A percentile compares a stretch with the other conserved stretches of the same genome.
These are phyloP conservation scores for Pseudopleuronectes americanus DNA, from an alignment of 2,797 vertebrate genomes.

Conservation along the genomic window DNA sequence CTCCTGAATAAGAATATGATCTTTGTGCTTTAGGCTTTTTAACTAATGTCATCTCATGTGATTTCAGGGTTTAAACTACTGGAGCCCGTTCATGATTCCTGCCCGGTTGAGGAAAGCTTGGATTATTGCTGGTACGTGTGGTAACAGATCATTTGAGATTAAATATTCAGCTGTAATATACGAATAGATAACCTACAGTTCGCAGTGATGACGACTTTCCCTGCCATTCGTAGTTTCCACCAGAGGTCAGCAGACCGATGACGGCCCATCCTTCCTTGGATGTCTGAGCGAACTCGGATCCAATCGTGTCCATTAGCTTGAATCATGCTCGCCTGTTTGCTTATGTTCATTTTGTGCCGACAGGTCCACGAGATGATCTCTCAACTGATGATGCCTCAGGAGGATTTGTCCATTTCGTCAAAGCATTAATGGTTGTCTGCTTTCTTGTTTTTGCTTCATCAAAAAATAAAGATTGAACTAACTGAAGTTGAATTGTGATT, in stretches of 20 bases:
- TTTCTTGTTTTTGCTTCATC: no score
- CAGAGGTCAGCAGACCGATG: constrained; percentile 86
- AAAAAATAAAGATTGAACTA: no score
- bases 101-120: no score
- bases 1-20: not conserved
- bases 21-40: no score
- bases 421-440: not conserved
- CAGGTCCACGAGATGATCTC: not conserved
- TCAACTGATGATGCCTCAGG: not conserved
- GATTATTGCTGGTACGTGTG: no score
- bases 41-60: no score
- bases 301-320: not conserved
- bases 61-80: no score
- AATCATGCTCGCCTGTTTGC: not conserved
- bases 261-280: constrained; percentile 83
- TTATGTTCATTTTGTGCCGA: not conserved
- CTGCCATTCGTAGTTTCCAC: constrained; percentile 95
- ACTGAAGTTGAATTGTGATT: no score
- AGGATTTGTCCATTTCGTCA: not conserved
- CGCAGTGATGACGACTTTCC: constrained; percentile 78
- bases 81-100: no score
- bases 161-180: no score
- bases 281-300: constrained; percentile 69
- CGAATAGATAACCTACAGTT: no score
- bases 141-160: no score